phyloP scores from a whole-genome alignment of 1,140 invertebrate genomes.

The Saxidomus purpurata region DNA sequence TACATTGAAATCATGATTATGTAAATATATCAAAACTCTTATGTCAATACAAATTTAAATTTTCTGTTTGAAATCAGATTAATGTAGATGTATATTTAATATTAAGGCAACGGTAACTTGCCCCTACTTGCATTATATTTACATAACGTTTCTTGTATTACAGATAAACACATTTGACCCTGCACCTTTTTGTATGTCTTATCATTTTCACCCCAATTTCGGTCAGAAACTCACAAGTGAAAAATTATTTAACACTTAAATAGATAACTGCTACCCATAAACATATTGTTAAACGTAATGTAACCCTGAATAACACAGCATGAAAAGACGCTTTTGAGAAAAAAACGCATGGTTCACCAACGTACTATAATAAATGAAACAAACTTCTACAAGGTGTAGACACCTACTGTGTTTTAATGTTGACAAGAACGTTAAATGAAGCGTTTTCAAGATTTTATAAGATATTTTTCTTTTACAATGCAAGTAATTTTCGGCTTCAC shows the following conservation, averaged over 20 bases:
- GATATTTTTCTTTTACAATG: background rate
- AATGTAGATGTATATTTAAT: background rate
- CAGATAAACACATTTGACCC: background rate
- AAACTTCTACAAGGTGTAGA: background rate
- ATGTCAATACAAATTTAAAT: background rate
- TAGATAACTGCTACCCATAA: background rate
- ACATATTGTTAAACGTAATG: conserved; percentile 6
- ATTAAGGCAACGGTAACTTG: background rate
- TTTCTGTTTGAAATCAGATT: conserved; percentile 13
- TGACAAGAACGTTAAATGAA: background rate
- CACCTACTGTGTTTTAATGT: conserved; percentile 14
- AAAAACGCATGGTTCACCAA: background rate
- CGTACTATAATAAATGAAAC: background rate
- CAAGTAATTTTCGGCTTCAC: background rate
- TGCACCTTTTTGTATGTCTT: background rate
- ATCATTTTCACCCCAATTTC: background rate
- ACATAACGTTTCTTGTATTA: background rate
- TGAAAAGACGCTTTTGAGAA: background rate
- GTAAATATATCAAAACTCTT: background rate
- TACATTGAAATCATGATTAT: too few species aligned
- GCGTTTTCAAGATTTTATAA: background rate
- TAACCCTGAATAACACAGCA: background rate
- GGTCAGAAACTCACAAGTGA: background rate
- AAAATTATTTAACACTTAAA: conserved; percentile 17
- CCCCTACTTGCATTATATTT: background rate